These are phyloP conservation scores for Cydia pomonella DNA, from an alignment of 1,140 invertebrate species.

Conservation along the genomic window DNA sequence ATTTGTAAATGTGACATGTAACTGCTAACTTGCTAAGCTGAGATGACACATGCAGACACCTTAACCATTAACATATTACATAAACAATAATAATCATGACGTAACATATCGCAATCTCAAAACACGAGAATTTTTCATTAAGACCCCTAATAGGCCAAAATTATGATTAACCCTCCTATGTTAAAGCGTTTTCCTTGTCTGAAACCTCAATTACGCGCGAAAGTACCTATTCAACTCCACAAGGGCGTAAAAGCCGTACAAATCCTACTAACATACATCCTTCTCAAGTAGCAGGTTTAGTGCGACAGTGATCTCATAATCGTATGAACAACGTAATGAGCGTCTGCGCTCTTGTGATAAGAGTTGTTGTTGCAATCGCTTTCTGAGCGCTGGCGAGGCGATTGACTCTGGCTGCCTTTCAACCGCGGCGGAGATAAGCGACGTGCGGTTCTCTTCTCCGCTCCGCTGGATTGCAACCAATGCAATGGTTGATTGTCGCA, in stretches of 20 bases:
- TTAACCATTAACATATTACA: neutral
- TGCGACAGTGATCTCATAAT: conserved; percentile 18
- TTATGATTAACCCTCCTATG: conserved; percentile 5
- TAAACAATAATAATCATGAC: neutral
- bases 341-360: conserved; percentile 12
- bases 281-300: neutral
- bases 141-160: neutral
- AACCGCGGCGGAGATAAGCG: too few species aligned
- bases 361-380: neutral
- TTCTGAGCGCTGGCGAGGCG: neutral
- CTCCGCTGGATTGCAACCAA: too few species aligned
- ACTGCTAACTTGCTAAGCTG: too few species aligned
- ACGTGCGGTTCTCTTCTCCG: too few species aligned
- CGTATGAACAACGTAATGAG: conserved; percentile 16
- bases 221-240: neutral
- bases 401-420: neutral
- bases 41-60: too few species aligned
- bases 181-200: conserved; percentile 12
- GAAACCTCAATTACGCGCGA: neutral
- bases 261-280: neutral
- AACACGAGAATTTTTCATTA: neutral
- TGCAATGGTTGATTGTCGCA: too few species aligned
- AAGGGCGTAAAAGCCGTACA: neutral
- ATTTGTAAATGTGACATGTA: too few species aligned
- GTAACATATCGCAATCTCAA: neutral